phyloP scores from a whole-genome alignment of 1,140 invertebrate species.

The Drosophila ercepeae region DNA sequence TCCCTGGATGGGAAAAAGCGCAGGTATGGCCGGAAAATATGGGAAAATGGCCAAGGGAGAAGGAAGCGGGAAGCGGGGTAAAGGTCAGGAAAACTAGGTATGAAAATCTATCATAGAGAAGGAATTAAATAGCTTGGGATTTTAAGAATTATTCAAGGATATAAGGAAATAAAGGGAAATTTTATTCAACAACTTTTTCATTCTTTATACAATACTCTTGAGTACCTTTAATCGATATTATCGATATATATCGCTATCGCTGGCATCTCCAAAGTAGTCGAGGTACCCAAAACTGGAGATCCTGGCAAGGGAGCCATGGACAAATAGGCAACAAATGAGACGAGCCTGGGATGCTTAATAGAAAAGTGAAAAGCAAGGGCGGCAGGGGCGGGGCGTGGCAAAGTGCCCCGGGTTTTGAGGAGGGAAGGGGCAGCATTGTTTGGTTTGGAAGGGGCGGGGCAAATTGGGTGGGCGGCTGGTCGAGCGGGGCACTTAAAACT shows the following conservation, averaged over 20 bases:
- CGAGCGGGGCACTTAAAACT: slow-evolving; percentile 77
- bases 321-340: slow-evolving; percentile 80
- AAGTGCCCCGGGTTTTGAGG: background rate
- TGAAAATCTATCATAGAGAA: background rate
- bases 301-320: slow-evolving; percentile 22
- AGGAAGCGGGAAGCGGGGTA: background rate
- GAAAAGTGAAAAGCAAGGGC: slow-evolving; percentile 28
- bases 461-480: slow-evolving; percentile 28
- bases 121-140: background rate
- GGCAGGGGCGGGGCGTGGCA: background rate
- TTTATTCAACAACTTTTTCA: too few relatives aligned
- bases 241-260: background rate
- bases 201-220: too few relatives aligned
- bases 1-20: slow-evolving; percentile 17
- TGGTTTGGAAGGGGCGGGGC: background rate
- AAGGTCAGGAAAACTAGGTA: background rate
- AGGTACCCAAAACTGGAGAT: background rate
- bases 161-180: too few relatives aligned
- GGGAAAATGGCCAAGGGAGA: slow-evolving; percentile 10
- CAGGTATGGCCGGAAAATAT: background rate
- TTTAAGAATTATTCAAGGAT: too few relatives aligned
- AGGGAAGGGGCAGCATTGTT: background rate
- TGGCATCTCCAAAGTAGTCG: background rate
- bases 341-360: slow-evolving; percentile 73
- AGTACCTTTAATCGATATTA: background rate